Base-by-base conservation (phyloP, 2,113 vertebrate genomes). In the Prinia subflava region DNA sequence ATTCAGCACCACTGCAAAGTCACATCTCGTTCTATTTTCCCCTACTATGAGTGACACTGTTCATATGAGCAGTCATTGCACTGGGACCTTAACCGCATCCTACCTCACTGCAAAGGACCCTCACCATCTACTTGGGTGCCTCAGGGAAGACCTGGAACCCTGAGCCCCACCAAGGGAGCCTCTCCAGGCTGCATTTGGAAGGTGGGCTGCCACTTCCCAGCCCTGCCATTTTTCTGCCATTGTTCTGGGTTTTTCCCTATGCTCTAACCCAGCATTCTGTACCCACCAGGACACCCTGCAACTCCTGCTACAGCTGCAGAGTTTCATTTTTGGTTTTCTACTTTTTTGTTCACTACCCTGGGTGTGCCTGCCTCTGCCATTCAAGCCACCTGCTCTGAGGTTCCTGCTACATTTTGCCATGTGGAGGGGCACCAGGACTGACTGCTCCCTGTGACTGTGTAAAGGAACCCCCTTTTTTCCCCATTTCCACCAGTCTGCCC, bases 401-500 rank as follows among this genome's bases (percentile, higher is more conserved):
- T 16, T 20, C 35, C 57, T 41, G 75, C 22, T 9, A 9, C 13
- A 25, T 25, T 39, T 19, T 5, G 6, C 16, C 7, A 27, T 15
- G 12, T 42, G 42, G 13, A 42, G 42, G 42, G 42, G 42, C 42
- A 39, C 39, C 39, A 39, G 39, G 9, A 39, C 39, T 39, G 3
- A 20, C 17, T 21, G 13, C 8, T n/a, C 23, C 46, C 17, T 0
- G 22, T 5, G 35, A 9, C 6, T 21, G 20, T 50, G 18, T 21
- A 3, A 50, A 41, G 4, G 10, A 33, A 21, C 4, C 3, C 6
- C 8, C 8, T 8, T 15, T 25, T 12, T 12, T 21, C 20, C 13
- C 3, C 46, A 9, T 18, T 22, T 8, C 22, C 17, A 9, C 6
- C 2, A 2, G 7, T 28, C 4, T 0, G 17, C 3, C 35, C 28